Evolutionary conservation across 2,113 vertebrate species (phyloP).

Genomic region (Crypturellus undulatus): DNA sequence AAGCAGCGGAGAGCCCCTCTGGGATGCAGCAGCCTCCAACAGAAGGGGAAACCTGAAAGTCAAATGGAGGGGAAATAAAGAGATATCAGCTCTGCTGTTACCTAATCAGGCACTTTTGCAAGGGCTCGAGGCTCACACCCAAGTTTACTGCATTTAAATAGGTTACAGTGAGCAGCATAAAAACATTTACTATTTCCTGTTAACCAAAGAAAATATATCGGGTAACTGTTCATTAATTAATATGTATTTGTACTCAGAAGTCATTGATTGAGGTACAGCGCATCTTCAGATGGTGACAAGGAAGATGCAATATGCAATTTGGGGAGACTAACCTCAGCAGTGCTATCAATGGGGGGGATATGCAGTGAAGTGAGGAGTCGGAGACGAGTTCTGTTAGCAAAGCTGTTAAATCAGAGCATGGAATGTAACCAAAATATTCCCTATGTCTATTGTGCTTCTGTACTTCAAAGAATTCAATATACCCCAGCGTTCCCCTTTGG

Average conservation of each 20-base stretch:
- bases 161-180: background rate
- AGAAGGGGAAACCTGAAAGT: background rate
- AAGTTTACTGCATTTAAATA: background rate
- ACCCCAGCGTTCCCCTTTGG: conserved; percentile 56
- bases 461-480: conserved; percentile 77
- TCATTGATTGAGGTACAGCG: background rate
- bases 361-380: background rate
- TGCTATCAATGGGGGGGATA: conserved; percentile 23
- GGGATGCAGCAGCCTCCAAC: background rate
- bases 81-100: background rate
- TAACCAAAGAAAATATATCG: background rate
- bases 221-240: background rate
- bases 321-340: background rate
- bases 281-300: background rate
- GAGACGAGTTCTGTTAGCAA: background rate
- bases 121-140: background rate
- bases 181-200: background rate
- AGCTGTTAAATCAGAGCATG: conserved; percentile 32
- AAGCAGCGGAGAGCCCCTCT: background rate
- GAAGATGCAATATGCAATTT: accelerated
- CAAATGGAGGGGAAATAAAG: background rate
- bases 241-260: background rate
- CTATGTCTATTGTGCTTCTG: conserved; percentile 4
- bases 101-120: background rate
- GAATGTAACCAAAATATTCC: conserved; percentile 63